These are phyloP conservation scores for Lamellibrachia columna DNA, from an alignment of 2,888 invertebrate genomes.

Conservation along the genomic window DNA sequence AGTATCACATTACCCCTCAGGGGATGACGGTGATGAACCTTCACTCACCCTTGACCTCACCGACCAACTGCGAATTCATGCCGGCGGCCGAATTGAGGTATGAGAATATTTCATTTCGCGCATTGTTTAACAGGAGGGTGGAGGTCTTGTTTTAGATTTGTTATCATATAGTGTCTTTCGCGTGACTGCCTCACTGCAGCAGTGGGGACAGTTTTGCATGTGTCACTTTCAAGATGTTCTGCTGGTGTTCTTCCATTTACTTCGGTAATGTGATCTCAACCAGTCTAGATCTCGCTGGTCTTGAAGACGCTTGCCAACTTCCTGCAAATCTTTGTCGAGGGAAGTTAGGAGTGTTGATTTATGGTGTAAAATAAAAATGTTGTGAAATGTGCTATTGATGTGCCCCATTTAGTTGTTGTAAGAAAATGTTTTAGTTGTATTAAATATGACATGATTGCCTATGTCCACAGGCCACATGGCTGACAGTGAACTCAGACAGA, in stretches of 20 bases:
- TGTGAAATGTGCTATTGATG: neutral
- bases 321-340: too few species aligned
- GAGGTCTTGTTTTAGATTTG: too few species aligned
- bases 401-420: neutral
- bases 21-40: constrained; percentile 33
- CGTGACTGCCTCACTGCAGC: too few species aligned
- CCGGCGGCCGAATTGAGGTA: constrained; percentile 48
- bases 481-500: constrained; percentile 40
- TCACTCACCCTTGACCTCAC: constrained; percentile 42
- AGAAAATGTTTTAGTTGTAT: neutral
- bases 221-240: too few species aligned
- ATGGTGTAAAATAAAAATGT: neutral
- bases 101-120: neutral
- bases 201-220: too few species aligned
- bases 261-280: too few species aligned
- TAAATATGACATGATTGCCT: neutral
- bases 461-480: constrained; percentile 45
- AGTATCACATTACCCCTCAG: constrained; percentile 41
- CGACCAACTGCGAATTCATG: constrained; percentile 45
- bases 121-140: neutral
- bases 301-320: too few species aligned
- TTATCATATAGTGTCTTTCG: too few species aligned
- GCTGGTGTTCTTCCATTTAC: too few species aligned
- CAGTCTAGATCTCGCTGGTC: too few species aligned
- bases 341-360: too few species aligned